Percentiles rank a stretch among this genome's conserved stretches.
phyloP scores from a whole-genome alignment of 2,113 vertebrate species.

The Eurystomus gularis region DNA sequence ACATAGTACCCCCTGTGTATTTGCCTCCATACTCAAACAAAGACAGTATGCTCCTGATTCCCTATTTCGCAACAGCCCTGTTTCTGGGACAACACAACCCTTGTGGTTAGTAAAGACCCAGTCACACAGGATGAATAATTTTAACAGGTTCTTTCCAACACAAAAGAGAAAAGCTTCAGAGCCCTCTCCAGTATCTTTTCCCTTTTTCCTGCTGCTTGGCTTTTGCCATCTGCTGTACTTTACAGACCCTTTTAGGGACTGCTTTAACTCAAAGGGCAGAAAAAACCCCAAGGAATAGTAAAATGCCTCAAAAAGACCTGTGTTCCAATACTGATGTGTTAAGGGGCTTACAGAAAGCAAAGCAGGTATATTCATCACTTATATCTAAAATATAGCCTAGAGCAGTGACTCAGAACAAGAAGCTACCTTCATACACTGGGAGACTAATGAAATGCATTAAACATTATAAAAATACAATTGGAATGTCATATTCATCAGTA shows the following conservation, averaged over 20 bases:
- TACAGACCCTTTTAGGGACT: rapidly evolving
- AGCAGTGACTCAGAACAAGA: too few relatives aligned
- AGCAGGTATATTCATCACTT: too few relatives aligned
- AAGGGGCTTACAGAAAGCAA: not conserved
- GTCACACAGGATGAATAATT: not conserved
- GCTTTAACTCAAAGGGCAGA: not conserved
- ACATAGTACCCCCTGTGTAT: not conserved
- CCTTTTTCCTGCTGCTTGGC: not conserved
- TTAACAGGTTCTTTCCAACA: not conserved
- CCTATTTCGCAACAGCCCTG: not conserved
- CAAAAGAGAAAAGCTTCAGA: not conserved
- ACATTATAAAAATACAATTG: not conserved
- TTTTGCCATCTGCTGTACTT: not conserved
- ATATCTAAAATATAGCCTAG: too few relatives aligned
- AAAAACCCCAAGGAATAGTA: not conserved
- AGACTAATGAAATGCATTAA: not conserved
- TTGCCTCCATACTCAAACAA: not conserved
- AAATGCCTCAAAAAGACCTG: not conserved
- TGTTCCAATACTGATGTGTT: not conserved
- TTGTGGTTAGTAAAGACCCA: not conserved
- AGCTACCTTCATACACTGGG: not conserved
- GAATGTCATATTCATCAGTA: not conserved
- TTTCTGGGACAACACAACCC: not conserved
- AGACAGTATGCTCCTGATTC: rapidly evolving
- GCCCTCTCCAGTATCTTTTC: not conserved